These are phyloP conservation scores for Crotophaga sulcirostris DNA, from an alignment of 2,113 vertebrate species.

Conservation along the genomic window DNA sequence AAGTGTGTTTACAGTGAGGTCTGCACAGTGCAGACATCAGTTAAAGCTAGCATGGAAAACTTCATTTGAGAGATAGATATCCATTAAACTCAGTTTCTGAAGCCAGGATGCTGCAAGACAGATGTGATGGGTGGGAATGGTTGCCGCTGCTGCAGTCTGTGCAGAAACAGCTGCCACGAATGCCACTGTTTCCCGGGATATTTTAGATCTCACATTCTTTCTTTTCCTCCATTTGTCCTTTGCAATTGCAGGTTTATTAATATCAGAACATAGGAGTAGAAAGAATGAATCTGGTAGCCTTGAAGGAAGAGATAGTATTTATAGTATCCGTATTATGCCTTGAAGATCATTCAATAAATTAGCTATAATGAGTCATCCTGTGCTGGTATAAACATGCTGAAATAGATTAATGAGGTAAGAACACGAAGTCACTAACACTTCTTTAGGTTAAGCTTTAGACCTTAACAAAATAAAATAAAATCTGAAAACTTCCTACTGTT, in stretches of 20 bases:
- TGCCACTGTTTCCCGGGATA: background rate
- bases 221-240: background rate
- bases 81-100: background rate
- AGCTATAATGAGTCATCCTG: background rate
- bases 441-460: background rate
- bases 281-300: background rate
- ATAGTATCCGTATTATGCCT: background rate
- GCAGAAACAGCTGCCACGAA: background rate
- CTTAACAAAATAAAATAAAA: background rate
- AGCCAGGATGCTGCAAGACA: background rate
- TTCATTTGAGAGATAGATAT: background rate
- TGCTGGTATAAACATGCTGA: background rate
- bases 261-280: background rate
- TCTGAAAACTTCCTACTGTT: background rate
- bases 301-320: background rate
- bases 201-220: background rate
- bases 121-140: background rate
- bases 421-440: background rate
- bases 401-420: background rate
- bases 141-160: background rate
- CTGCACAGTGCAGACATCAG: accelerated
- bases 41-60: background rate
- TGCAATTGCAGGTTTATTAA: background rate
- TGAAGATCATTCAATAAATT: background rate
- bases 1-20: background rate